A percentile compares a stretch with the other conserved stretches of the same genome.
phyloP scores from a whole-genome alignment of 1,140 invertebrate genomes.

The Dryas iulia region DNA sequence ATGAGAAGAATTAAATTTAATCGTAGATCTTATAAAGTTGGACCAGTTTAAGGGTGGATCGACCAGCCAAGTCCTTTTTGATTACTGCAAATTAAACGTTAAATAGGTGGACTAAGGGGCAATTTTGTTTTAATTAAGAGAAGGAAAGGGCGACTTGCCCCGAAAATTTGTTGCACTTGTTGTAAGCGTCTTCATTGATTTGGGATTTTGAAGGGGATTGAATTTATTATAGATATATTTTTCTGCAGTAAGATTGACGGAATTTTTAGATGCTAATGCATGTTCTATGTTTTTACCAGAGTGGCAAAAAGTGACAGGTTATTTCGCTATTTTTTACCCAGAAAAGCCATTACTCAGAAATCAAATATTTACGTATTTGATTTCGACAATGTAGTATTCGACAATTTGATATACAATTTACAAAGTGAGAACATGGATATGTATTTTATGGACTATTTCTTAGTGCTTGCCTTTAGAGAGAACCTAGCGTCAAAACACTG shows the following conservation, averaged over 20 bases:
- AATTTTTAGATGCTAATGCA: not conserved
- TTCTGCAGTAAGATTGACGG: not conserved
- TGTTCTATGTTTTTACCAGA: no score
- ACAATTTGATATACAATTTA: no score
- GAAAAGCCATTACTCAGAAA: no score
- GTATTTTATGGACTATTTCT: no score
- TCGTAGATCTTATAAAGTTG: conserved; percentile 45
- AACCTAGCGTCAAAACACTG: no score
- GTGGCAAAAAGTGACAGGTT: no score
- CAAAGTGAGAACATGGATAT: no score
- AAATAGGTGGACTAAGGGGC: conserved; percentile 50
- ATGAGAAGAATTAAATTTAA: conserved; percentile 4
- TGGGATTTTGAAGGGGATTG: conserved; percentile 6
- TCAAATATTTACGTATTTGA: no score
- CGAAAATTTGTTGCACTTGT: conserved; percentile 22
- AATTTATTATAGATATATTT: not conserved
- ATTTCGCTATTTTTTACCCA: no score
- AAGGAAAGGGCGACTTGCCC: conserved; percentile 28
- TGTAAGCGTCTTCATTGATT: conserved; percentile 18
- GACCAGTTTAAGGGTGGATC: conserved; percentile 17
- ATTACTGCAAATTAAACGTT: conserved; percentile 56
- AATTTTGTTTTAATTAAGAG: conserved; percentile 52
- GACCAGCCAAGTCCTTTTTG: conserved; percentile 35
- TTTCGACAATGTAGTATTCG: no score
- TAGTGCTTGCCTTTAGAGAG: no score